Conservation (phyloP, 2,113 vertebrate species). For the Pedetes capensis region DNA sequence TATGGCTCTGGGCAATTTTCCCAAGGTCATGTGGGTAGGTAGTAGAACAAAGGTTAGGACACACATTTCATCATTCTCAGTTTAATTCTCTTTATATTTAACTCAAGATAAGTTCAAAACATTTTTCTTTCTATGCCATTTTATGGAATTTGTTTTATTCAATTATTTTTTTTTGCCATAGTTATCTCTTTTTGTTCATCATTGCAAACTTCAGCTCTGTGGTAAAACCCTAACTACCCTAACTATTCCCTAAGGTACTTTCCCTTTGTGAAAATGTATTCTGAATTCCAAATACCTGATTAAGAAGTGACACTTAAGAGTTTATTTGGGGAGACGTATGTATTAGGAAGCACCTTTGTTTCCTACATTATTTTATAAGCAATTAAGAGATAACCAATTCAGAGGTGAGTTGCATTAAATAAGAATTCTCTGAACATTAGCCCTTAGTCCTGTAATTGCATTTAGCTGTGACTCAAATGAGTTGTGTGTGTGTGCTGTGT, state of each 20-base stretch:
- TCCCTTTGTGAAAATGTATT: neutral
- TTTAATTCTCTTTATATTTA: slow-evolving; percentile 26
- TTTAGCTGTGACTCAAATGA: slow-evolving; percentile 43
- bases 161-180: neutral
- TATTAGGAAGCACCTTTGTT: neutral
- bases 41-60: neutral
- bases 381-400: neutral
- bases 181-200: neutral
- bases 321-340: neutral
- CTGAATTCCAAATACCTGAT: neutral
- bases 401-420: neutral
- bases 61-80: neutral
- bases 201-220: neutral
- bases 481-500: neutral
- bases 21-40: neutral
- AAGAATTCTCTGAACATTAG: neutral
- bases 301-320: neutral
- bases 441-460: neutral
- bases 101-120: slow-evolving; percentile 23
- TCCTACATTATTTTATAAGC: neutral
- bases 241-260: neutral
- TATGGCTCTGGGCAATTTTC: neutral
- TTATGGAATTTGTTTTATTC: slow-evolving; percentile 48
- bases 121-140: slow-evolving; percentile 16
- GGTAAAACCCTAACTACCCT: neutral